Base-by-base conservation (phyloP, 1,140 invertebrate species). In the Polypedilum vanderplanki region DNA sequence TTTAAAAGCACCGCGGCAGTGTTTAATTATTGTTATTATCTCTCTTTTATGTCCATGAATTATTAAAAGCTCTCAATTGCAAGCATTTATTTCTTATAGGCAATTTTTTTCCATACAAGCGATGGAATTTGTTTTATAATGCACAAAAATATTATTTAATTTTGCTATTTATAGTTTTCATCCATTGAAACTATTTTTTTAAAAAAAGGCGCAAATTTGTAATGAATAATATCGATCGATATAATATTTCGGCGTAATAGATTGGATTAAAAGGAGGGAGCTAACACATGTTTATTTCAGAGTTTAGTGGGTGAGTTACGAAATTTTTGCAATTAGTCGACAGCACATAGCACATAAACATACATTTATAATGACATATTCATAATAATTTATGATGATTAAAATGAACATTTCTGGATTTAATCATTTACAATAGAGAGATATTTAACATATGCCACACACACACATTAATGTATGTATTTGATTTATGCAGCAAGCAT, bases 21-120 rank as follows among this genome's bases (percentile, higher is more conserved):
- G 46, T 57, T 57, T 57, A 57, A 57, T 57, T 57, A 57, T 57
- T 57, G 46, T 57, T 57, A 57, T 57, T 57, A 57, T 57, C 46
- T 57, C 46, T 57, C 46, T 57, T 57, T 57, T 12, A 57, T 57
- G 46, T 57, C 46, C 46, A 57, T 57, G 46, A 57, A 57, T 57
- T 57, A 57, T 57, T 57, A 57, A 57, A 57, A 57, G 46, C 46
- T 57, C 46, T 57, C 46, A 57, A 57, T 57, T 57, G 46, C 46
- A 57, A 12, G 46, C 46, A 57, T 57, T 57, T 57, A 33, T 33
- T 33, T 33, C 24, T 33, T 33, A 57, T 57, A 15, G 15, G n/a
- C 12, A 57, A 33, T 33, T 15, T 15, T 46, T 46, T 15, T 57
- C 46, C 24, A 3, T 33, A 33, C 24, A 33, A 33, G 24, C 24